Base-by-base conservation (phyloP, 1,140 invertebrate species). In the Argopecten irradians region DNA sequence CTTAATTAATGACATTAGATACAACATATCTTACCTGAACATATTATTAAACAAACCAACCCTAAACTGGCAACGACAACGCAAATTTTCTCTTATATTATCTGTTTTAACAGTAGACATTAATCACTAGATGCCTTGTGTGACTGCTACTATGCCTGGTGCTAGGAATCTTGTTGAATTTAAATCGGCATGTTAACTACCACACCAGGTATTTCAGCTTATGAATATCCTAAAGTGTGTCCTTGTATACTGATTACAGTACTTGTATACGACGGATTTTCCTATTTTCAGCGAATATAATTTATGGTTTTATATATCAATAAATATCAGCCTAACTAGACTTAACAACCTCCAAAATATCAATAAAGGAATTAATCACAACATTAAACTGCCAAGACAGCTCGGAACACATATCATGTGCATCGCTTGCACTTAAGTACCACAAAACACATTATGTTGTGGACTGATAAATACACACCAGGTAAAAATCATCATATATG, bases 281-380 rank as follows among this genome's bases (percentile, higher is more conserved):
- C 55, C 55, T 28, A n/a, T 71, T 71, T 71, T 71, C 55, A 71
- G n/a, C 55, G 11, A 71, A 71, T n/a, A 71, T 16, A 71, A 71
- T 71, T 71, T 71, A 71, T 71, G 55, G 28, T n/a, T 71, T 71
- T 71, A 71, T 71, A 71, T 71, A n/a, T 71, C 55, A n/a, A 71
- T 71, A 71, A 71, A 71, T 55, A 55, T 71, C 55, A 71, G 55
- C 22, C 55, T 16, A 16, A 46, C 55, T 28, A 71, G 22, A 71
- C 55, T 71, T 71, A 5, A 71, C 55, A 71, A 71, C 55, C 14
- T 71, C 28, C 55, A 71, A 71, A 71, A 71, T 71, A 71, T 71
- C 55, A 71, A 71, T 71, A 71, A 71, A 71, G 55, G 55, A 71
- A 28, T 71, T 71, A 7, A 71, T 71, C 55, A 71, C 55, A 71